Conservation (phyloP, 2,888 invertebrate genomes). For the Scaptomyza parva region DNA sequence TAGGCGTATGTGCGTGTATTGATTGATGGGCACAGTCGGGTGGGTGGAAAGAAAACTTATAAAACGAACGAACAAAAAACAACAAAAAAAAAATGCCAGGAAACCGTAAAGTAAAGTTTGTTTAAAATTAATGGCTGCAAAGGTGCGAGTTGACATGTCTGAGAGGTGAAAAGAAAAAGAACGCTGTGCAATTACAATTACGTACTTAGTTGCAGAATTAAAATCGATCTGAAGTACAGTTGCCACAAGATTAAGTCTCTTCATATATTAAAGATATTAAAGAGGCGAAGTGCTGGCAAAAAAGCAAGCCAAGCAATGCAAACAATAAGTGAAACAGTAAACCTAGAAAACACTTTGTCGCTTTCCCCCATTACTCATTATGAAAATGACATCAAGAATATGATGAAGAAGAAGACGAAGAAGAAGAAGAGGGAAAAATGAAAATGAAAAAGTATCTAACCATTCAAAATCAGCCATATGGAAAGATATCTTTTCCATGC, state of each 20-base stretch:
- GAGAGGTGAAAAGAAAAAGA: neutral
- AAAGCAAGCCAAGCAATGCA: slow-evolving; percentile 14
- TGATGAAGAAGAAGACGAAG: slow-evolving; percentile 3
- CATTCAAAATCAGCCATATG: slow-evolving; percentile 75
- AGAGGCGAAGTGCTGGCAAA: slow-evolving; percentile 26
- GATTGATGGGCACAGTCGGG: slow-evolving; percentile 39
- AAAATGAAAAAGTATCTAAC: slow-evolving; percentile 54
- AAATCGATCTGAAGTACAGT: slow-evolving; percentile 21
- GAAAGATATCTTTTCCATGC: slow-evolving; percentile 71
- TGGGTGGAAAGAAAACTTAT: slow-evolving; percentile 18
- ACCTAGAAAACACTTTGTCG: slow-evolving; percentile 13
- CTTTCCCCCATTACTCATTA: slow-evolving; percentile 66
- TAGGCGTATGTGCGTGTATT: slow-evolving; percentile 29
- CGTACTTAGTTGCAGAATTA: neutral
- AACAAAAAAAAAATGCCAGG: neutral
- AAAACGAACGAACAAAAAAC: neutral
- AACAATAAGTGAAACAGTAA: slow-evolving; percentile 1
- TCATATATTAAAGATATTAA: slow-evolving; percentile 36
- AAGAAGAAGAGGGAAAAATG: no score
- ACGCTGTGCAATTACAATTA: slow-evolving; percentile 2
- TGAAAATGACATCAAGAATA: slow-evolving; percentile 62
- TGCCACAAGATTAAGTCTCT: slow-evolving; percentile 1
- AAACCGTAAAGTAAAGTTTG: slow-evolving; percentile 1
- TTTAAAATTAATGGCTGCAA: slow-evolving; percentile 27
- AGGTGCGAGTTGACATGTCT: slow-evolving; percentile 3